Evolutionary conservation across 2,888 invertebrate genomes (phyloP).

Genomic region (Holacanthella duospinosa): DNA sequence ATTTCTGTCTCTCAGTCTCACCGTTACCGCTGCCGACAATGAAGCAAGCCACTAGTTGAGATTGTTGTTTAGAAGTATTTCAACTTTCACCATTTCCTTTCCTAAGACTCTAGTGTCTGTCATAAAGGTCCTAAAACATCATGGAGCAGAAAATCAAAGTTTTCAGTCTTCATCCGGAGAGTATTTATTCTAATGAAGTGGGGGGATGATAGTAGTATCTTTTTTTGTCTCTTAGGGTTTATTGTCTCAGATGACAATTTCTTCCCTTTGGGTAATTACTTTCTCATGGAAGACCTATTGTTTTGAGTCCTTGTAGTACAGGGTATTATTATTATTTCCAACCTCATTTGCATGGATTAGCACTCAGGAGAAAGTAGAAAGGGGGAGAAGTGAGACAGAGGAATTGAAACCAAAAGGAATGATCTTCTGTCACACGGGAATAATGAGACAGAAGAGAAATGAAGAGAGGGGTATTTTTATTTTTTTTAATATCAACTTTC

Average conservation of each 20-base stretch:
- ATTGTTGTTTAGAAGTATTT: background rate
- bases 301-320: constrained; percentile 12
- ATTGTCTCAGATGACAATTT: constrained; percentile 21
- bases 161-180: constrained; percentile 1
- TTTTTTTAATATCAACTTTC: too few relatives aligned
- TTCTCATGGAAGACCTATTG: constrained; percentile 16
- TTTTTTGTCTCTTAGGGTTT: constrained; percentile 14
- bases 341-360: constrained; percentile 29
- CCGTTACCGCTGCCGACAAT: background rate
- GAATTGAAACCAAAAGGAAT: too few relatives aligned
- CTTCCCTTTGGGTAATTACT: constrained; percentile 22
- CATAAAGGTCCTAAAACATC: constrained; percentile 13
- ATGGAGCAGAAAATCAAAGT: constrained; percentile 17
- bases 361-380: constrained; percentile 11
- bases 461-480: background rate
- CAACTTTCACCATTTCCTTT: background rate
- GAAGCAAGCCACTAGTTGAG: background rate
- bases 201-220: constrained; percentile 5
- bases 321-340: constrained; percentile 5
- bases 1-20: background rate
- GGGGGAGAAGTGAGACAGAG: background rate
- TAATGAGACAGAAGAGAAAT: background rate
- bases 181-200: constrained; percentile 19
- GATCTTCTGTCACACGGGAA: background rate
- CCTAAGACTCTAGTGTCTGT: background rate